phyloP scores from a whole-genome alignment of 2,113 vertebrate species.

The Montifringilla adamsi region DNA sequence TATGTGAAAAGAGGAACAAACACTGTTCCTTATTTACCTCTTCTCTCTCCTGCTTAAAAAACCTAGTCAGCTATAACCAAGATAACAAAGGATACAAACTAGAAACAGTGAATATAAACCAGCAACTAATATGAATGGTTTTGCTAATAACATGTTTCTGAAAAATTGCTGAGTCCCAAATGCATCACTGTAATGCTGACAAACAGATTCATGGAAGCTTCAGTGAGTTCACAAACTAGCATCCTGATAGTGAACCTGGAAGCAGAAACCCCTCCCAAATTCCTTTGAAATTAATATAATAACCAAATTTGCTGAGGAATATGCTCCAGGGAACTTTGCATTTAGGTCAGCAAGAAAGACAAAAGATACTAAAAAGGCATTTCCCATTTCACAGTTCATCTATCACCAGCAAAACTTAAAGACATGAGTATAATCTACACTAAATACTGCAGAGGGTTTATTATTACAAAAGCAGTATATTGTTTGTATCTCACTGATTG shows the following conservation, averaged over 20 bases:
- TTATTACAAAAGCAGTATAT: neutral
- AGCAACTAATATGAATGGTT: neutral
- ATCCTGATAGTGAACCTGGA: neutral
- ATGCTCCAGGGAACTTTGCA: neutral
- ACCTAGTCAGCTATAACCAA: neutral
- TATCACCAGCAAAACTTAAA: neutral
- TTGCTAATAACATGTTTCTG: neutral
- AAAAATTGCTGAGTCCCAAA: neutral
- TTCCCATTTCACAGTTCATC: neutral
- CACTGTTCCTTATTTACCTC: neutral
- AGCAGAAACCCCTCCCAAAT: neutral
- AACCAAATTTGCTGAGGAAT: neutral
- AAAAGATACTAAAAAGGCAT: neutral
- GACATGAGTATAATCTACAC: neutral
- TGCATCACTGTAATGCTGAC: neutral
- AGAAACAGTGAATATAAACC: neutral
- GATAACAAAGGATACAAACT: neutral
- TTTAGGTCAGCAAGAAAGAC: slow-evolving; percentile 6
- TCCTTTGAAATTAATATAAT: neutral
- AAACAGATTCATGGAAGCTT: neutral
- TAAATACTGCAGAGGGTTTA: neutral
- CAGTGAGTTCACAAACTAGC: neutral
- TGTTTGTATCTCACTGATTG: neutral
- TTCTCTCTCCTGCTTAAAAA: neutral
- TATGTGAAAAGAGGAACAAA: neutral